phyloP scores from a whole-genome alignment of 2,113 vertebrate species.

The Scolopax mira region DNA sequence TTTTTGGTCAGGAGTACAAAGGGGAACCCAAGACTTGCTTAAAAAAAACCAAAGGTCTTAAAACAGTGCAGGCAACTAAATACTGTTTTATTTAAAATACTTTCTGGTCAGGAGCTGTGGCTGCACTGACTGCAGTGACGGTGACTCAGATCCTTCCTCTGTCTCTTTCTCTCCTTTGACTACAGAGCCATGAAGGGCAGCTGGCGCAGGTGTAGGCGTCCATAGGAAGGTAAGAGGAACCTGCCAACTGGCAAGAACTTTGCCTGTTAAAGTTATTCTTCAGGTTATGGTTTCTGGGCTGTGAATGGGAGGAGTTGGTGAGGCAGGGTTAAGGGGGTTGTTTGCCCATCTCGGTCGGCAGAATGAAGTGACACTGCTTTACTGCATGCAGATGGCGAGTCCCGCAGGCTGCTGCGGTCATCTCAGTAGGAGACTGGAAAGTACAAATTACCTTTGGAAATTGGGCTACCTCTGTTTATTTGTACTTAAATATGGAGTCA shows the following conservation, averaged over 20 bases:
- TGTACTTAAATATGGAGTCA: not conserved
- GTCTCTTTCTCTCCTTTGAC: not conserved
- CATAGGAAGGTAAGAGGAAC: not conserved
- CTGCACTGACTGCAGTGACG: not conserved
- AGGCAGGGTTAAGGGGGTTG: accelerated
- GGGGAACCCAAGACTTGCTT: not conserved
- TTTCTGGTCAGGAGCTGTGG: not conserved
- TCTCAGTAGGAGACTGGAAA: not conserved
- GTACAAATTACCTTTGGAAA: slow-evolving; percentile 35
- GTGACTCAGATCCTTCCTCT: not conserved
- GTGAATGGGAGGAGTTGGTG: not conserved
- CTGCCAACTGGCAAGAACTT: not conserved
- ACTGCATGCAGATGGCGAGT: not conserved
- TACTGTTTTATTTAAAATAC: not conserved
- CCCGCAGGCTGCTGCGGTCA: not conserved
- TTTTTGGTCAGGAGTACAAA: not conserved
- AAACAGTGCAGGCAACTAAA: not conserved
- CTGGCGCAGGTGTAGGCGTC: not conserved
- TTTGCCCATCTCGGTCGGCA: not conserved
- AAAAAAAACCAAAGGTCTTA: not conserved
- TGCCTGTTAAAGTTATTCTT: not conserved
- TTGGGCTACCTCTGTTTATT: not conserved
- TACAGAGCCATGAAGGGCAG: not conserved
- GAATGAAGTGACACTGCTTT: not conserved
- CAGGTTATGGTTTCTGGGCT: not conserved